These are phyloP conservation scores for Myotis daubentonii DNA, from an alignment of 2,797 vertebrate species.

Conservation along the genomic window DNA sequence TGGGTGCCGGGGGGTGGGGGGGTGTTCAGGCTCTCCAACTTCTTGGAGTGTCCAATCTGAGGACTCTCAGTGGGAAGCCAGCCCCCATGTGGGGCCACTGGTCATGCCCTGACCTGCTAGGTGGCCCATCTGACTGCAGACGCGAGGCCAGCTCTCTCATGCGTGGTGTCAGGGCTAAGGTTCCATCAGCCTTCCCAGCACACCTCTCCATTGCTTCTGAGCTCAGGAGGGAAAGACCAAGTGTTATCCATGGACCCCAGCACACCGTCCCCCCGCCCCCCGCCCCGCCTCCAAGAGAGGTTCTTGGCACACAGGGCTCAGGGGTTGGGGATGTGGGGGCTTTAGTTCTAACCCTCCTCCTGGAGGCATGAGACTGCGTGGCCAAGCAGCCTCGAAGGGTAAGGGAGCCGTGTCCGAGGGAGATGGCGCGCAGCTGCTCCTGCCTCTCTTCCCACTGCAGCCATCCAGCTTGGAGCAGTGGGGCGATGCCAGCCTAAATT, in stretches of 20 bases:
- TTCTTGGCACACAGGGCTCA: fast-evolving
- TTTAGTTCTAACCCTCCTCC: neutral
- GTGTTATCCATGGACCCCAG: neutral
- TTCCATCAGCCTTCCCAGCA: neutral
- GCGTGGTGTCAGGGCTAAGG: neutral
- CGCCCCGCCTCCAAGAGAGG: neutral
- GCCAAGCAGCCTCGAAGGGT: neutral
- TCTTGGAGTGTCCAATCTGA: neutral
- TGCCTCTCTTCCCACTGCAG: slow-evolving; percentile 58
- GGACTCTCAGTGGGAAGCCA: neutral
- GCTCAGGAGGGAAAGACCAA: neutral
- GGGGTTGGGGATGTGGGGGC: neutral
- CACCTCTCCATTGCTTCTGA: neutral
- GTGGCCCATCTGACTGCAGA: neutral
- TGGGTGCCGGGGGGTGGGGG: no score
- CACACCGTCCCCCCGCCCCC: fast-evolving
- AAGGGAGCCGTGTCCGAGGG: slow-evolving; percentile 39
- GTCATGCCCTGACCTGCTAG: neutral
- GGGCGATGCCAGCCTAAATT: slow-evolving; percentile 36
- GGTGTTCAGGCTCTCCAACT: neutral
- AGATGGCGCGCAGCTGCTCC: slow-evolving; percentile 85
- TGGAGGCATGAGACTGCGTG: neutral
- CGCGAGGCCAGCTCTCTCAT: neutral
- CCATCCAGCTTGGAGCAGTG: neutral
- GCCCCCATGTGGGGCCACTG: neutral